Conservation (phyloP, 2,888 invertebrate genomes). For the Athalia circularis region DNA sequence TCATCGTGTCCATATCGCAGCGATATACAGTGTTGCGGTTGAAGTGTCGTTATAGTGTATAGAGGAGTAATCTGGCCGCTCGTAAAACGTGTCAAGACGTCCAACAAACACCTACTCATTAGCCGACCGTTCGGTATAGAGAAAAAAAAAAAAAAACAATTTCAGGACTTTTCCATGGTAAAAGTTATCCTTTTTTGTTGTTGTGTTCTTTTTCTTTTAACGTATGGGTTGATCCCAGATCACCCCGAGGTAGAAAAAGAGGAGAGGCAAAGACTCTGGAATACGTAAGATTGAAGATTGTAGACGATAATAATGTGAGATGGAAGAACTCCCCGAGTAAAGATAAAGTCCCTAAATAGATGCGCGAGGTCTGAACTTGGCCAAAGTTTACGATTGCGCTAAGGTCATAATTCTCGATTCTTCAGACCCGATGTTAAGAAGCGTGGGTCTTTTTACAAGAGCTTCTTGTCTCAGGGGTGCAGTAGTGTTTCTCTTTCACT, state of each 20-base stretch:
- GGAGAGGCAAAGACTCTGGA: not conserved
- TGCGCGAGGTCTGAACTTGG: not conserved
- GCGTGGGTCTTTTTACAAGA: not conserved
- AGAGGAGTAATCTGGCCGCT: slow-evolving; percentile 69
- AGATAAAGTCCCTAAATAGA: slow-evolving; percentile 7
- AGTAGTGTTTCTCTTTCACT: not conserved
- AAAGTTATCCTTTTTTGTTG: no score
- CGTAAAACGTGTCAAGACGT: slow-evolving; percentile 72
- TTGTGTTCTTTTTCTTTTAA: no score
- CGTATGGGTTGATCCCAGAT: no score
- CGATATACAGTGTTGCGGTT: no score
- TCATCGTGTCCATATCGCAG: no score
- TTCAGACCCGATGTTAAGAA: not conserved
- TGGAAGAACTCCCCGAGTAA: no score
- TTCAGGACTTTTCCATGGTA: not conserved
- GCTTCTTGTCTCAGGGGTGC: not conserved
- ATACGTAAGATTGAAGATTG: not conserved
- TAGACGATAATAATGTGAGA: not conserved
- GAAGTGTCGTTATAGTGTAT: no score
- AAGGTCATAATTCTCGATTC: slow-evolving; percentile 5
- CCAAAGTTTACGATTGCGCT: slow-evolving; percentile 14
- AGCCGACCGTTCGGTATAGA: slow-evolving; percentile 54
- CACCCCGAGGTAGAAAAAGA: no score
- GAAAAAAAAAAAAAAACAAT: not conserved
- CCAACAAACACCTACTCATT: slow-evolving; percentile 73